These are phyloP conservation scores for Myrmecobius fasciatus DNA, from an alignment of 2,113 vertebrate species.

Conservation along the genomic window DNA sequence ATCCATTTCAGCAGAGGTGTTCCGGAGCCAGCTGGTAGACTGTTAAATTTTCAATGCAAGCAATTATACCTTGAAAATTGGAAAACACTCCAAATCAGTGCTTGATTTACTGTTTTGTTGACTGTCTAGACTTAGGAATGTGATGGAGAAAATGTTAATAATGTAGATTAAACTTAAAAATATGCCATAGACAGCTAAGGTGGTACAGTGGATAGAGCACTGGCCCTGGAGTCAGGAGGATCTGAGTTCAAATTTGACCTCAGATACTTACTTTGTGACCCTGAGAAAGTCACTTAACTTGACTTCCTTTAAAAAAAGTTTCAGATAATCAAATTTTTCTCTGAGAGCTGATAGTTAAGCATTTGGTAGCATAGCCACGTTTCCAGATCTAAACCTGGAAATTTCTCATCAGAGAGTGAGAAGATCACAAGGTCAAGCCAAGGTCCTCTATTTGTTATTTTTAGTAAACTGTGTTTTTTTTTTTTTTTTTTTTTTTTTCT, in stretches of 20 bases:
- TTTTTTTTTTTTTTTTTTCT: not conserved
- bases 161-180: not conserved
- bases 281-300: not conserved
- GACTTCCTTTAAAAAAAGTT: not conserved
- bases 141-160: not conserved
- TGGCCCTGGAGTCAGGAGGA: not conserved
- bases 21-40: not conserved
- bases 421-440: not conserved
- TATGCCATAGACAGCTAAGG: not conserved
- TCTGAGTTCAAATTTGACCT: not conserved
- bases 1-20: not conserved
- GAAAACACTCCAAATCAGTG: not conserved
- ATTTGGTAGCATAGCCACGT: not conserved
- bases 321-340: not conserved
- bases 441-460: not conserved
- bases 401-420: not conserved
- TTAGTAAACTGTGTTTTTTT: not conserved
- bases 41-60: not conserved
- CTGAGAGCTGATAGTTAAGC: not conserved
- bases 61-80: not conserved
- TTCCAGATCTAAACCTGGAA: not conserved
- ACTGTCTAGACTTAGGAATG: not conserved
- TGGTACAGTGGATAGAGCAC: not conserved
- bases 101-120: not conserved
- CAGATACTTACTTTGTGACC: not conserved